phyloP scores from a whole-genome alignment of 2,113 vertebrate species.

The Mobula birostris region DNA sequence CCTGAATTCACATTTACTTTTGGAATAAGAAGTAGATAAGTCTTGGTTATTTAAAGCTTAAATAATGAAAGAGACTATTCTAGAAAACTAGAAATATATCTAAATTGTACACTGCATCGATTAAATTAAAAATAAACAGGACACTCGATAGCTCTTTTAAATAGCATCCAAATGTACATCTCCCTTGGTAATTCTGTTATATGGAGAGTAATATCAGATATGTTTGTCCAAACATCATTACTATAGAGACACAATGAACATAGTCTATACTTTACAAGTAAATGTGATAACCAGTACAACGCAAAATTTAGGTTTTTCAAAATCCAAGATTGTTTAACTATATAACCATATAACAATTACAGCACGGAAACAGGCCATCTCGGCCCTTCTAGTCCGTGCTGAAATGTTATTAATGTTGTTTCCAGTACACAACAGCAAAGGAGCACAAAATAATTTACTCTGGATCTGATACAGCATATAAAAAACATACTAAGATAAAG shows the following conservation, averaged over 20 bases:
- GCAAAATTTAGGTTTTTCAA: background rate
- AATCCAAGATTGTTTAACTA: too few species aligned
- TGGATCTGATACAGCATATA: too few species aligned
- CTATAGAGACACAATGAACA: background rate
- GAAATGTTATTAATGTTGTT: too few species aligned
- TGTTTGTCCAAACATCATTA: background rate
- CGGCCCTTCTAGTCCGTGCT: too few species aligned
- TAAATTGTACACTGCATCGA: background rate
- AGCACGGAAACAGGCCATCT: too few species aligned
- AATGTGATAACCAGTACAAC: background rate
- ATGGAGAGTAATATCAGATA: background rate
- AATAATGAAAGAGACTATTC: background rate
- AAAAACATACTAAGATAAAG: too few species aligned
- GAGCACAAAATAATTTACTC: too few species aligned
- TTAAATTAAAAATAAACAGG: background rate
- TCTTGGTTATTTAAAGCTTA: background rate
- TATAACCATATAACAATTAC: too few species aligned
- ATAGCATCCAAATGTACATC: background rate
- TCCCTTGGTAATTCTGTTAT: background rate
- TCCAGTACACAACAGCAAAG: too few species aligned
- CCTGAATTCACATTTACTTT: background rate
- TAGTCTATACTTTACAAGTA: too few species aligned
- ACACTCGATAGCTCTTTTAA: background rate
- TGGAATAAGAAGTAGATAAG: background rate
- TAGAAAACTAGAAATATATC: background rate